Percentiles rank a stretch among this genome's conserved stretches.
Evolutionary conservation across 2,888 invertebrate genomes (phyloP).

Genomic region (Diadromus collaris): DNA sequence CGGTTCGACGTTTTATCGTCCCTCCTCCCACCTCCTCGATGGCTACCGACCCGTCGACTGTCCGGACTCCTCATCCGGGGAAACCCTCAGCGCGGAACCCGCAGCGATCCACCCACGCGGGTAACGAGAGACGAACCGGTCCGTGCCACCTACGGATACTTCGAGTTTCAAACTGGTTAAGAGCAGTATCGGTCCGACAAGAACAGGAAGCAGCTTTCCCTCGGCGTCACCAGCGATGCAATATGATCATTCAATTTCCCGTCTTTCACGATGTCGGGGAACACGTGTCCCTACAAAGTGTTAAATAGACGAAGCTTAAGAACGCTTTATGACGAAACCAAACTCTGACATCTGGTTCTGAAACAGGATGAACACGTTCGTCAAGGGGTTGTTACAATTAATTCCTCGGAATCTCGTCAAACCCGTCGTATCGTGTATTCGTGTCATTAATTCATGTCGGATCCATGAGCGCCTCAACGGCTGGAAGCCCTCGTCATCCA

Average conservation of each 20-base stretch:
- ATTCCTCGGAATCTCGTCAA: not conserved
- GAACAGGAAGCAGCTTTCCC: conserved; percentile 1
- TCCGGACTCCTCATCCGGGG: not conserved
- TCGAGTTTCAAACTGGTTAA: conserved; percentile 12
- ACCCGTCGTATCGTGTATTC: not conserved
- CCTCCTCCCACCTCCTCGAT: not conserved
- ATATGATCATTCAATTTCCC: conserved; percentile 4
- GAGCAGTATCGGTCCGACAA: conserved; percentile 9
- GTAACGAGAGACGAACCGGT: conserved; percentile 10
- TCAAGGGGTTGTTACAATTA: not conserved
- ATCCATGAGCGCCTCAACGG: conserved; percentile 19
- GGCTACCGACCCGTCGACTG: not conserved
- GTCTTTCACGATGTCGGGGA: no score
- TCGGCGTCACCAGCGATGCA: not conserved
- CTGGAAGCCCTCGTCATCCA: conserved; percentile 28
- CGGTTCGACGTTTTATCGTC: conserved; percentile 41
- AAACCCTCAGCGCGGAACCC: not conserved
- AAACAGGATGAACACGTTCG: no score
- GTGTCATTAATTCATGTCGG: conserved; percentile 12
- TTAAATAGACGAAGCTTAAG: no score
- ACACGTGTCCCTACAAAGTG: no score
- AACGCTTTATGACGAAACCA: no score
- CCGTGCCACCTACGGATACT: not conserved
- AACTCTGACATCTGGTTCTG: no score
- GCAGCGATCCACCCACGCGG: conserved; percentile 3